Evolutionary conservation across 2,113 vertebrate species (phyloP).

Genomic region (Heterocephalus glaber): DNA sequence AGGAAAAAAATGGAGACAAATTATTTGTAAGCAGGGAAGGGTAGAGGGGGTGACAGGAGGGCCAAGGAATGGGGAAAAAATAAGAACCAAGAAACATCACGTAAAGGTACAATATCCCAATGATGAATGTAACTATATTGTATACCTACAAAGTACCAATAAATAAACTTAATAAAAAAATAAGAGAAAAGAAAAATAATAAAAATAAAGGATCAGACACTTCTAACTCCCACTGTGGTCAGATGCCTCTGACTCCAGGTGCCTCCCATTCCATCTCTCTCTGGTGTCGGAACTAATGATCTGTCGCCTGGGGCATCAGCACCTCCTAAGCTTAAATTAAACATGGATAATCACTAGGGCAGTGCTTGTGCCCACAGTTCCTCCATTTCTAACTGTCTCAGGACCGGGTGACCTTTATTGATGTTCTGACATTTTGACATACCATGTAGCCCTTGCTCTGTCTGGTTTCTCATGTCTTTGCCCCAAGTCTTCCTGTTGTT

Average conservation of each 20-base stretch:
- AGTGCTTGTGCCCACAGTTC: neutral
- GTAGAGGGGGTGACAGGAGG: no score
- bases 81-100: no score
- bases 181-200: no score
- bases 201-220: neutral
- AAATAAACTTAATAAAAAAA: no score
- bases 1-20: no score
- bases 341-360: neutral
- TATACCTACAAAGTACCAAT: no score
- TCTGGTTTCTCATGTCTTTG: neutral
- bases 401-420: neutral
- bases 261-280: neutral
- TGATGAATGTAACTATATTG: no score
- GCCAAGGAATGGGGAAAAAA: no score
- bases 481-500: neutral
- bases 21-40: no score
- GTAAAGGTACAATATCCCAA: no score
- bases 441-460: neutral
- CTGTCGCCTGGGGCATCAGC: neutral
- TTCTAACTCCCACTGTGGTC: neutral
- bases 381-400: neutral
- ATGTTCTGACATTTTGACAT: neutral
- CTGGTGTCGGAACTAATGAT: neutral
- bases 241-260: neutral
- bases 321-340: neutral